These are phyloP conservation scores for Drosophila yakuba DNA, from an alignment of 1,140 invertebrate species.

Conservation along the genomic window DNA sequence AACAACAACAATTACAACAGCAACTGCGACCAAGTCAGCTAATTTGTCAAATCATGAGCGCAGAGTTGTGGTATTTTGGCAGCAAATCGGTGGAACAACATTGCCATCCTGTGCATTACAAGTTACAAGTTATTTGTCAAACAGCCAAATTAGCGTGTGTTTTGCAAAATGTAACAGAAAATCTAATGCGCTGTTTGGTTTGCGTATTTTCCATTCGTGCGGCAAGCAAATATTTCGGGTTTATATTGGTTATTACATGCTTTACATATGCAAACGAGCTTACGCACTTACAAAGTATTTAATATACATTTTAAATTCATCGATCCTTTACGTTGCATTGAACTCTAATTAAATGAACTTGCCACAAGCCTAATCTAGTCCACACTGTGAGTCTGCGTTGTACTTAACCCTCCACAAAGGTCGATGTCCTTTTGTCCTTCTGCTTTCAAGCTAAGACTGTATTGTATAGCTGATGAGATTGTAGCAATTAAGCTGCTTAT, in stretches of 20 bases:
- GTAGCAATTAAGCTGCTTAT: slow-evolving; percentile 48
- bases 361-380: not conserved
- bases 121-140: slow-evolving; percentile 34
- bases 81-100: slow-evolving; percentile 57
- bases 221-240: too few relatives aligned
- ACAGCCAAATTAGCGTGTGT: slow-evolving; percentile 45
- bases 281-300: not conserved
- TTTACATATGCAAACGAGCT: too few relatives aligned
- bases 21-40: slow-evolving; percentile 46
- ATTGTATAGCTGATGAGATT: not conserved
- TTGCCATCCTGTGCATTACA: slow-evolving; percentile 13
- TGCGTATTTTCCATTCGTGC: too few relatives aligned
- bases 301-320: not conserved
- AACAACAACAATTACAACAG: slow-evolving; percentile 35
- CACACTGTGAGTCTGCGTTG: not conserved
- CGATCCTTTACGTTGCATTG: not conserved
- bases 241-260: too few relatives aligned
- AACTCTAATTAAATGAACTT: not conserved
- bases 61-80: slow-evolving; percentile 38
- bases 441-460: not conserved
- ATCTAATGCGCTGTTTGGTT: not conserved
- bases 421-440: not conserved
- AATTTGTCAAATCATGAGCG: slow-evolving; percentile 69
- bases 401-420: not conserved
- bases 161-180: slow-evolving; percentile 7